Evolutionary conservation across 2,113 vertebrate species (phyloP).

Genomic region (Promerops cafer): DNA sequence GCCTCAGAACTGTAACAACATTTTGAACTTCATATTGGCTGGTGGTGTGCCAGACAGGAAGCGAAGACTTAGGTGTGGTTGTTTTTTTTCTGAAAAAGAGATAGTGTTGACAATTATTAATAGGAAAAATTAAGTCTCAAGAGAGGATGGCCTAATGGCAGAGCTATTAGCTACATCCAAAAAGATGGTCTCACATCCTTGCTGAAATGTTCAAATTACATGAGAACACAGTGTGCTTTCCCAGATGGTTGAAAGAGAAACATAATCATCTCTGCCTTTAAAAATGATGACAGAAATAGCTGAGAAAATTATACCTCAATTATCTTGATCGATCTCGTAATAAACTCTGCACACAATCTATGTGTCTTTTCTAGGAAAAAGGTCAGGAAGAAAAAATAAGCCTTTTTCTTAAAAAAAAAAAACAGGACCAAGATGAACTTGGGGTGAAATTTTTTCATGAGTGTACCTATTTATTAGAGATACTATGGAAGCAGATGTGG

Average conservation of each 20-base stretch:
- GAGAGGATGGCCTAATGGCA: conserved; percentile 32
- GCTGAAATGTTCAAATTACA: neutral
- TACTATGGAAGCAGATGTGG: neutral
- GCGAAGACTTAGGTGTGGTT: conserved; percentile 15
- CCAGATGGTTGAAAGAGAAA: conserved; percentile 41
- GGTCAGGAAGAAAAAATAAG: neutral
- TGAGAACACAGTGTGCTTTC: conserved; percentile 17
- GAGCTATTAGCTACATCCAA: neutral
- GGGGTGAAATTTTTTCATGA: neutral
- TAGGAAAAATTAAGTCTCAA: conserved; percentile 20
- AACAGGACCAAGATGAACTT: neutral
- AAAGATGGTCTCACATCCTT: conserved; percentile 27
- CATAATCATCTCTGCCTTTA: neutral
- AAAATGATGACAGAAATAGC: conserved; percentile 37
- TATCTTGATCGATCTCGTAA: conserved; percentile 29
- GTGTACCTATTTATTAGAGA: neutral
- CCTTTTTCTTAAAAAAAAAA: neutral
- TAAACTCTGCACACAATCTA: conserved; percentile 46
- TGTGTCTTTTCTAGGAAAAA: neutral
- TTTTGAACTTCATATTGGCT: neutral
- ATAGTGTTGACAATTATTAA: conserved; percentile 54
- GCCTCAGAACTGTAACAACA: neutral
- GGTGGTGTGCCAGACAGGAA: neutral
- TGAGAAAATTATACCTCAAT: conserved; percentile 42
- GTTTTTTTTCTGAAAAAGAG: conserved; percentile 33